Evolutionary conservation across 2,113 vertebrate genomes (phyloP), one percentile per base, ranked within the genome.

Genomic region (Acanthisitta chloris): DNA sequence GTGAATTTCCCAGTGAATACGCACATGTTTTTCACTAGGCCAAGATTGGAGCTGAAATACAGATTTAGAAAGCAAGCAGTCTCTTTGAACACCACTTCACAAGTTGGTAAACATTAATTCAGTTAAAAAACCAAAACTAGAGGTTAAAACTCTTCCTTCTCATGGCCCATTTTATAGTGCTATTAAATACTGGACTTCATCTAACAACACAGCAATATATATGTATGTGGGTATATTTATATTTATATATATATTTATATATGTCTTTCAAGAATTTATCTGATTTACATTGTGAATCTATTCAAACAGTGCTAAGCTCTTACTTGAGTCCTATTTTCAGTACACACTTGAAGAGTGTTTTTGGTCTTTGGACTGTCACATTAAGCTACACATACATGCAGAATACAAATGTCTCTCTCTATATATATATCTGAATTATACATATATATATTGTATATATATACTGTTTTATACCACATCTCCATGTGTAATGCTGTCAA

Each of bases 191-290:
- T 70, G 26, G 77, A 42, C 8, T 64, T 62, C 40, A 49, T 17
- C 19, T 79, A 36, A 59, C 16, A 12, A 4, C 36, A 65, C 45
- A 46, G 8, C 7, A 59, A 9, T 12, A 51, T 11, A 26, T 28
- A 9, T 21, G 6, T 11, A 8, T 29, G 19, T 28, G 1, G 40
- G 3, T 51, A 4, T 48, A 7, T 25, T 14, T 42, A 10, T 42
- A 0, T 17, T 3, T 58, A 0, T 28, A 14, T 31, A 1, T 28
- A 4, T 14, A 25, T 36, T n/a, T 42, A 21, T 20, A 13, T 10
- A 18, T 42, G 8, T 67, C 17, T 62, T 67, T 58, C 34, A 17
- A 81, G 20, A 89, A 88, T 83, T 66, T 58, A 29, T 14, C 14
- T 76, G 9, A 6, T 59, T 82, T 78, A 42, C 6, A 12, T 52